Evolutionary conservation across 1,140 invertebrate species (phyloP).

Genomic region (Phocides pigmalion): DNA sequence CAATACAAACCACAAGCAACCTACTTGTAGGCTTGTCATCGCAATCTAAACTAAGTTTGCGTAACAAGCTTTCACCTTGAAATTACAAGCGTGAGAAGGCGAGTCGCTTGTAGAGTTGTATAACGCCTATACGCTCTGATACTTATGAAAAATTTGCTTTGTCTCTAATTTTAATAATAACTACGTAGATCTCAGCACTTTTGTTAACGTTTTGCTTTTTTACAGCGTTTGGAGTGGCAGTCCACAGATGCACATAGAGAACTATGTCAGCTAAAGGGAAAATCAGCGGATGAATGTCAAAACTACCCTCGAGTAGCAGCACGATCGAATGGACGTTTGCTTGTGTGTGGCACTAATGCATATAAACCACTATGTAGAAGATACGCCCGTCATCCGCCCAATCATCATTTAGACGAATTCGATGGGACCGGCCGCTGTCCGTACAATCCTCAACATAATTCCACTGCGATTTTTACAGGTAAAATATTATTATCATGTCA

Average conservation of each 20-base stretch:
- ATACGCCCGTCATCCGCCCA: conserved; percentile 84
- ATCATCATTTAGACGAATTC: conserved; percentile 86
- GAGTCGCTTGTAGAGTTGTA: conserved; percentile 21
- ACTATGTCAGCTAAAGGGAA: conserved; percentile 94
- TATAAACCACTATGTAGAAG: conserved; percentile 96
- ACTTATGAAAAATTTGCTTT: background rate
- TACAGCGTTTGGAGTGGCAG: conserved; percentile 92
- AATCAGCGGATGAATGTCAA: conserved; percentile 95
- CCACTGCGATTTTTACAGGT: conserved; percentile 92
- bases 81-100: conserved; percentile 25
- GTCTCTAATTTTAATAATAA: conserved; percentile 2
- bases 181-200: background rate
- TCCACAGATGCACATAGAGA: conserved; percentile 92
- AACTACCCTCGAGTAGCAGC: conserved; percentile 96
- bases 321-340: conserved; percentile 87
- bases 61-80: conserved; percentile 33
- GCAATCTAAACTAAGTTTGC: conserved; percentile 25
- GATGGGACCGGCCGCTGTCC: conserved; percentile 95
- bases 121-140: conserved; percentile 8
- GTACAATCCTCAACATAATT: conserved; percentile 97
- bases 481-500: conserved; percentile 39
- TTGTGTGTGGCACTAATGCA: conserved; percentile 98
- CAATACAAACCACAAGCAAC: conserved; percentile 16
- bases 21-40: conserved; percentile 4
- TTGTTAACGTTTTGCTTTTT: conserved; percentile 43